Percentiles rank a stretch among this genome's conserved stretches.
These are phyloP conservation scores for Rhabdornis inornatus DNA, from an alignment of 2,113 vertebrate genomes.

Conservation along the genomic window DNA sequence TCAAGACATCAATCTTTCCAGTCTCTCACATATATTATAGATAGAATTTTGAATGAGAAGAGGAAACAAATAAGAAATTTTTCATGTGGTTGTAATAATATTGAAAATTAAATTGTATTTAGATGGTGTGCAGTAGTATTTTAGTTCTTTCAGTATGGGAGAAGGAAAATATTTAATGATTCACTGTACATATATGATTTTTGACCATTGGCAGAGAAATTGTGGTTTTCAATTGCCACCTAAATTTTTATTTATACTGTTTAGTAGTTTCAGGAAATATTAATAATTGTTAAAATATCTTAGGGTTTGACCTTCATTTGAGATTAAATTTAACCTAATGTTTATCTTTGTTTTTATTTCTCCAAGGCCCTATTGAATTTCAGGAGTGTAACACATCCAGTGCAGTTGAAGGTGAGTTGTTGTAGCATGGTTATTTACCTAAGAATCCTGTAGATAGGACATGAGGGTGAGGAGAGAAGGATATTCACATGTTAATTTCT, in stretches of 20 bases:
- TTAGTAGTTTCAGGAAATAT: not conserved
- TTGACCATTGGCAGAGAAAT: not conserved
- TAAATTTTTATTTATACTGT: not conserved
- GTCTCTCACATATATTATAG: not conserved
- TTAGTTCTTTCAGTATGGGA: not conserved
- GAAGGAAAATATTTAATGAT: not conserved
- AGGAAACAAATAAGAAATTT: not conserved
- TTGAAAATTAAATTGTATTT: not conserved
- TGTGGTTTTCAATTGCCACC: not conserved
- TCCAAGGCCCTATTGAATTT: constrained; percentile 86
- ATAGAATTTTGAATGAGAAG: not conserved
- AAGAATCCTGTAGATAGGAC: not conserved
- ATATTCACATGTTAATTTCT: not conserved
- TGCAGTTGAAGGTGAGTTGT: constrained; percentile 84
- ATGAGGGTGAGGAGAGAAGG: not conserved
- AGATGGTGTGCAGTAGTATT: not conserved
- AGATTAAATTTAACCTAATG: not conserved
- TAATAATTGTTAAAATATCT: not conserved
- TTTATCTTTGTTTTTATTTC: not conserved
- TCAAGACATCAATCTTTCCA: not conserved
- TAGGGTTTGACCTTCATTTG: not conserved
- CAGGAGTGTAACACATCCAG: constrained; percentile 88
- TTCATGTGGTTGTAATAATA: not conserved
- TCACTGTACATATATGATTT: not conserved
- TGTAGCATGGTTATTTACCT: not conserved